Percentiles rank a stretch among this genome's conserved stretches.
Evolutionary conservation across 2,797 vertebrate species (phyloP).

Genomic region (Geotrypetes seraphini): DNA sequence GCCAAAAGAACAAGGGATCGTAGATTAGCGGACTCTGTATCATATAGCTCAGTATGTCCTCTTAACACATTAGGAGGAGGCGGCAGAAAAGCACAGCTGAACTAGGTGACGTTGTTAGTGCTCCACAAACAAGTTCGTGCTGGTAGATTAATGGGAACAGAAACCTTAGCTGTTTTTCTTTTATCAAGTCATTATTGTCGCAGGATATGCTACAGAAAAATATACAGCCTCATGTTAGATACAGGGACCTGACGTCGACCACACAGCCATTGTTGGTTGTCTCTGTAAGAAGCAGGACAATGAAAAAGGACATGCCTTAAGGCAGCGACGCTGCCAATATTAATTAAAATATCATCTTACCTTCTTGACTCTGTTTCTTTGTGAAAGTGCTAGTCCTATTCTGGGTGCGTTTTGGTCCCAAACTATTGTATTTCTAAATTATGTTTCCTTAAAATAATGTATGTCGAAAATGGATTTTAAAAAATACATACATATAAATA

Average conservation of each 20-base stretch:
- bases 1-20: slow-evolving; percentile 2
- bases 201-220: neutral
- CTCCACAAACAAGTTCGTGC: slow-evolving; percentile 3
- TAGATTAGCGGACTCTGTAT: neutral
- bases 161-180: slow-evolving; percentile 10
- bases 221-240: neutral
- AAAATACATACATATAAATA: too few relatives aligned
- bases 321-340: neutral
- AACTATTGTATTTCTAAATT: too few relatives aligned
- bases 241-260: neutral
- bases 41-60: neutral
- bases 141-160: neutral
- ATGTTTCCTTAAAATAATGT: too few relatives aligned
- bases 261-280: neutral
- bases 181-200: slow-evolving; percentile 3
- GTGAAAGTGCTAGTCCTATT: too few relatives aligned
- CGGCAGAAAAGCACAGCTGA: slow-evolving; percentile 2
- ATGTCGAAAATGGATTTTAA: too few relatives aligned
- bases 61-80: slow-evolving; percentile 4
- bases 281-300: too few relatives aligned
- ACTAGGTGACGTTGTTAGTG: neutral
- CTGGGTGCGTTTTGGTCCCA: too few relatives aligned
- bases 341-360: neutral
- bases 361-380: too few relatives aligned
- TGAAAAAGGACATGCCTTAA: accelerated